Evolutionary conservation across 1,140 invertebrate genomes (phyloP), one percentile per base, ranked within the genome.

Genomic region (Artemia franciscana): DNA sequence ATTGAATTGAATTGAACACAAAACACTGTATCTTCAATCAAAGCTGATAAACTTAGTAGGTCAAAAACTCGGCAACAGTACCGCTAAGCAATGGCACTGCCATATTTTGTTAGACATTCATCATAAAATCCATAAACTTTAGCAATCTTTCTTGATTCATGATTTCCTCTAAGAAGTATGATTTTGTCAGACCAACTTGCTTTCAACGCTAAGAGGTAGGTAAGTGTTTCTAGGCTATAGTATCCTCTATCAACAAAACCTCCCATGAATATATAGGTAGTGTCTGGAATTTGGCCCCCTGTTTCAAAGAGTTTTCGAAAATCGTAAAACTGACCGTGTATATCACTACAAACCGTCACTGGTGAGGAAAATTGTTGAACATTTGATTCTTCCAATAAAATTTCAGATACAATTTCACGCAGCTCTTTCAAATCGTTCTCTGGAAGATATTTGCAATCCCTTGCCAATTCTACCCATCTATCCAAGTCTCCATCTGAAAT

Each of bases 71-170:
- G 84, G 76, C 92, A 97, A 73, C 93, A 98, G 74, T 94, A 91
- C 73, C 91, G 91, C 94, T 93, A 98, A 59, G 91, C 91, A 80
- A 96, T 97, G 60, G 88, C 85, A 81, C 97, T 98, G 60, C 93
- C 94, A 80, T 98, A 98, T 78, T 98, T 98, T 63, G 84, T 93
- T 70, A 94, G 84, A 77, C 94, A 98, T 76, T 98, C 94, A 81
- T 98, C 86, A 77, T 98, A 98, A 79, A 98, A 98, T 57, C 95
- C 95, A 79, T 98, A 98, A 21, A 98, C 92, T 78, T 97, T 92
- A 64, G 95, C 97, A 63, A 97, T 97, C 79, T 97, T 92, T 66
- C 93, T 79, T 66, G 92, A 95, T 77, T 98, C 95, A 76, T 98
- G 94, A 74, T 98, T 98, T 64, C 95, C 95, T 69, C 95, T 74